These are phyloP conservation scores for Temnothorax nylanderi DNA, from an alignment of 1,140 invertebrate genomes.

Conservation along the genomic window DNA sequence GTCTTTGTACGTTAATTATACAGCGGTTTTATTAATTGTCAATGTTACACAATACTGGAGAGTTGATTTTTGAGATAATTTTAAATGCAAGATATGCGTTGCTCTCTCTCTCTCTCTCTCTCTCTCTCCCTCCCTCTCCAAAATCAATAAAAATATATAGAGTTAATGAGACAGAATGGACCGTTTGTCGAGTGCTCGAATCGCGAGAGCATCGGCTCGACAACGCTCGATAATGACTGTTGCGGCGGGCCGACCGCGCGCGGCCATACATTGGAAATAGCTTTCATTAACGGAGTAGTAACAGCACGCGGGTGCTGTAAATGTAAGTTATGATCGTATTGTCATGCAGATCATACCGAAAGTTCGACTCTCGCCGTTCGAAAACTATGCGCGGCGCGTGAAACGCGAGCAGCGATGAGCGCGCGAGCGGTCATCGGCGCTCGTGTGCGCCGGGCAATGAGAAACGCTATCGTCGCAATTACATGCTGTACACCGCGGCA, in stretches of 20 bases:
- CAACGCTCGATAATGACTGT: slow-evolving; percentile 29
- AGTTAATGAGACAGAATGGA: background rate
- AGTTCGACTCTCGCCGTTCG: slow-evolving; percentile 36
- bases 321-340: slow-evolving; percentile 63
- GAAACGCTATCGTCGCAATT: slow-evolving; percentile 58
- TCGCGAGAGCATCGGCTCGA: background rate
- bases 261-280: slow-evolving; percentile 48
- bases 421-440: background rate
- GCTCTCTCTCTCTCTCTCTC: background rate
- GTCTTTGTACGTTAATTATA: background rate
- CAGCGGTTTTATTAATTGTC: background rate
- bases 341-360: slow-evolving; percentile 63
- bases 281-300: slow-evolving; percentile 56
- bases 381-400: slow-evolving; percentile 53
- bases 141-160: slow-evolving; percentile 14
- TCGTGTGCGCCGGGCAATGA: slow-evolving; percentile 23
- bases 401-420: slow-evolving; percentile 23
- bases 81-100: background rate
- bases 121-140: background rate
- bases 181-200: background rate
- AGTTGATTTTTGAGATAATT: background rate
- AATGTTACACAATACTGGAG: background rate
- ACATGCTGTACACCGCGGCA: slow-evolving; percentile 47
- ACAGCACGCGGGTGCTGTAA: slow-evolving; percentile 36
- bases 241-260: background rate